phyloP scores from a whole-genome alignment of 2,888 invertebrate species.

The Dryococelus australis region DNA sequence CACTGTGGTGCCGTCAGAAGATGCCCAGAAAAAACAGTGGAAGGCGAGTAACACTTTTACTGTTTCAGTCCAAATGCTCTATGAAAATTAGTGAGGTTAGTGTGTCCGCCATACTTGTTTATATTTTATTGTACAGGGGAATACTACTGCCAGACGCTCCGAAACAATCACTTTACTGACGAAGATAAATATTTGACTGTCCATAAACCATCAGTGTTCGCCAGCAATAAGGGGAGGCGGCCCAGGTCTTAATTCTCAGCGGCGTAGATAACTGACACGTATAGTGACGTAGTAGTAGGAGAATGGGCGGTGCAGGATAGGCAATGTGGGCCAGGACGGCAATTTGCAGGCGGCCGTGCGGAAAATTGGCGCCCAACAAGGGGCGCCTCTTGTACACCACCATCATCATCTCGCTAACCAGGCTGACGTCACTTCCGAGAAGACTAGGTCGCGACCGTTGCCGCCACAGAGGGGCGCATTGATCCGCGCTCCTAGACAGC shows the following conservation, averaged over 20 bases:
- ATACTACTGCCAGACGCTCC: too few species aligned
- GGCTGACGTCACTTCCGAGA: background rate
- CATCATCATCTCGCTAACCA: background rate
- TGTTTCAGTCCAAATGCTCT: too few species aligned
- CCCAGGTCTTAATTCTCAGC: background rate
- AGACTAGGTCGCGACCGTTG: background rate
- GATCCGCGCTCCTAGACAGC: background rate
- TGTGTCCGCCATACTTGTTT: too few species aligned
- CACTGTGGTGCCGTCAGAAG: too few species aligned
- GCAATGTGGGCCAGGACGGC: background rate
- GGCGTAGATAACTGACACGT: background rate
- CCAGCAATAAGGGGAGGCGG: too few species aligned
- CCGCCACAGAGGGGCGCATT: background rate
- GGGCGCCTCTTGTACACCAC: background rate
- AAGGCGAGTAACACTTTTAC: too few species aligned
- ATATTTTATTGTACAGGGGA: too few species aligned
- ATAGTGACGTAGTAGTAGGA: background rate
- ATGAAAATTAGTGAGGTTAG: too few species aligned
- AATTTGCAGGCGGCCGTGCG: background rate
- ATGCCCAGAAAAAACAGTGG: too few species aligned
- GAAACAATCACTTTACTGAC: too few species aligned
- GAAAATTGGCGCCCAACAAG: slow-evolving; percentile 4
- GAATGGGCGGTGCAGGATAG: background rate
- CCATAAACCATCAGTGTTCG: too few species aligned
- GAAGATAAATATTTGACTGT: too few species aligned